Evolutionary conservation across 2,797 vertebrate genomes (phyloP).

Genomic region (Sebastes matsubarae): DNA sequence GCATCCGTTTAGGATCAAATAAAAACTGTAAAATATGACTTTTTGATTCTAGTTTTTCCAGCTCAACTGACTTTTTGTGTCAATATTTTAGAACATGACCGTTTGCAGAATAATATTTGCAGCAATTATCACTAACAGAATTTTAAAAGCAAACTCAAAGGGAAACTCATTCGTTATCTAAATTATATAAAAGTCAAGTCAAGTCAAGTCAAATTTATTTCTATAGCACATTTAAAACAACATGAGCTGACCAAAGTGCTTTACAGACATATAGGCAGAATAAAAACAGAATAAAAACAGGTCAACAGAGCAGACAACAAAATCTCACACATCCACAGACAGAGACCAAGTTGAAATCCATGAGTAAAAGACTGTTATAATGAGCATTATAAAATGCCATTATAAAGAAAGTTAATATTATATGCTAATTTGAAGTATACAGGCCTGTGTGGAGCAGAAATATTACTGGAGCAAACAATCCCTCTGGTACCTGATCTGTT

Average conservation of each 20-base stretch:
- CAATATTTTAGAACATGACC: background rate
- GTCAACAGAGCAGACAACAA: too few relatives aligned
- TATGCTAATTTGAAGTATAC: background rate
- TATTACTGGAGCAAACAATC: background rate
- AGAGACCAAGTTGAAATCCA: too few relatives aligned
- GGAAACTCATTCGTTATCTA: background rate
- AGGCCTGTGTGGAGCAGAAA: background rate
- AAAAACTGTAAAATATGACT: background rate
- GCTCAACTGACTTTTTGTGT: background rate
- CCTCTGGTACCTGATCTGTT: too few relatives aligned
- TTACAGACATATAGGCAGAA: too few relatives aligned
- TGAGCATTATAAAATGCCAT: too few relatives aligned
- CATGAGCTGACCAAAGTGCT: too few relatives aligned
- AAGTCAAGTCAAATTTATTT: background rate
- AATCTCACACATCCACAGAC: too few relatives aligned
- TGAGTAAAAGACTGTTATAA: too few relatives aligned
- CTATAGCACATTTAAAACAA: too few relatives aligned
- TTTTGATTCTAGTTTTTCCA: background rate
- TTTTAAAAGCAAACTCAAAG: background rate
- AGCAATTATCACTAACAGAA: background rate
- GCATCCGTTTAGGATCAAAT: background rate
- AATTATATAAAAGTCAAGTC: background rate
- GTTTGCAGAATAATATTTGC: background rate
- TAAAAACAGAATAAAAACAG: too few relatives aligned
- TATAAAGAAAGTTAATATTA: too few relatives aligned